Evolutionary conservation across 2,113 vertebrate species (phyloP).

Genomic region (Tamias sibiricus): DNA sequence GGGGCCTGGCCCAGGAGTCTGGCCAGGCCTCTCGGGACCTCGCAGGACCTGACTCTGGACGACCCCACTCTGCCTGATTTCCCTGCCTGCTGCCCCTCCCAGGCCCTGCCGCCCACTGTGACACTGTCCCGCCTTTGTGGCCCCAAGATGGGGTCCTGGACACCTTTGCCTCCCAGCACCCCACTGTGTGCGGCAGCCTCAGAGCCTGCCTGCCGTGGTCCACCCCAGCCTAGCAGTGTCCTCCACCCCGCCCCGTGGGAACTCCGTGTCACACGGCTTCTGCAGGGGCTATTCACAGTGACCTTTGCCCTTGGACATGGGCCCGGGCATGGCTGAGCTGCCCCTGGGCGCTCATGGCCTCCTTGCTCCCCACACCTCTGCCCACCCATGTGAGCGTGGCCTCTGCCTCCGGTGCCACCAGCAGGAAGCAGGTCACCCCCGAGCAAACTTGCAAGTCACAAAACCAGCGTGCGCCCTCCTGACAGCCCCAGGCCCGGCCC

Average conservation of each 20-base stretch:
- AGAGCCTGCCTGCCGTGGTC: accelerated
- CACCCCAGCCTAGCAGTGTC: background rate
- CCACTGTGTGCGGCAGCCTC: accelerated
- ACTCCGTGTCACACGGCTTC: background rate
- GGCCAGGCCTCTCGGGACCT: background rate
- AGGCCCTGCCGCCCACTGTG: background rate
- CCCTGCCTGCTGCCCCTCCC: accelerated
- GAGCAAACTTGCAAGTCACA: accelerated
- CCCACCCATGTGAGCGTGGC: accelerated
- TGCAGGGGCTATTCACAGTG: background rate
- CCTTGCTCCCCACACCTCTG: background rate
- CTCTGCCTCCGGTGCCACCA: accelerated
- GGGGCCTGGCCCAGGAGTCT: background rate
- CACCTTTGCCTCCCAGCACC: background rate
- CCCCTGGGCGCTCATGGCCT: accelerated
- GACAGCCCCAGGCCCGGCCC: background rate
- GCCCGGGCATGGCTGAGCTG: background rate
- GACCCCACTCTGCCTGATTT: background rate
- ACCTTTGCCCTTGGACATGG: background rate
- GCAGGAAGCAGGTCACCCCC: background rate
- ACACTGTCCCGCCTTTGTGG: background rate
- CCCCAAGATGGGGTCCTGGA: background rate
- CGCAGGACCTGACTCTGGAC: background rate
- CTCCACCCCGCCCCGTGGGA: too few relatives aligned
- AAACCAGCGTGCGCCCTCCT: accelerated